Conservation (phyloP, 2,113 vertebrate genomes). For the Murina feae region DNA sequence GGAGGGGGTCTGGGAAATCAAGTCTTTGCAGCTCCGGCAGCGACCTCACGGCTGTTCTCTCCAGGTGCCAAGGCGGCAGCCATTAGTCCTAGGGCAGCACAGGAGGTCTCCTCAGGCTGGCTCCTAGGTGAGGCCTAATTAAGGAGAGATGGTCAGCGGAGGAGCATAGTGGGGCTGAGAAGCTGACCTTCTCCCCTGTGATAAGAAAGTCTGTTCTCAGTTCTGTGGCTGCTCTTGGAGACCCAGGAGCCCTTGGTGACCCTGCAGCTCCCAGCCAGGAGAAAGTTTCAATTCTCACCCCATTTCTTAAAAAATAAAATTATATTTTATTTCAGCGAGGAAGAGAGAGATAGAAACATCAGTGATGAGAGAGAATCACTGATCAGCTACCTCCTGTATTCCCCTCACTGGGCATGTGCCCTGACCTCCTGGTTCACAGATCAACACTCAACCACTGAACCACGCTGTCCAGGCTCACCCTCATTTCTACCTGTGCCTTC, state of each 20-base stretch:
- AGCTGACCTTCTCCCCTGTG: not conserved
- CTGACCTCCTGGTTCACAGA: no score
- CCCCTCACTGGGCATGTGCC: no score
- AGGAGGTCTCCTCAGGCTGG: slow-evolving; percentile 23
- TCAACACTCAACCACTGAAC: no score
- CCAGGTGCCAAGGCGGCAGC: slow-evolving; percentile 4
- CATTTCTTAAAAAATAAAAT: not conserved
- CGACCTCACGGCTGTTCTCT: not conserved
- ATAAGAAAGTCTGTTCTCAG: not conserved
- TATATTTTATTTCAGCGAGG: no score
- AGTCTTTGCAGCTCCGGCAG: not conserved
- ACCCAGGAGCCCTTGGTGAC: not conserved
- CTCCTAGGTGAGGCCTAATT: not conserved
- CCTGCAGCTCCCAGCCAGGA: not conserved
- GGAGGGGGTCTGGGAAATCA: not conserved
- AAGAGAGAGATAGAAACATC: no score
- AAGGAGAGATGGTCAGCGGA: slow-evolving; percentile 5
- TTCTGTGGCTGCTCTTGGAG: not conserved
- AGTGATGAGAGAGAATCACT: no score
- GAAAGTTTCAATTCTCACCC: not conserved
- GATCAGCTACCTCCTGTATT: no score
- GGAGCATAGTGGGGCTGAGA: not conserved
- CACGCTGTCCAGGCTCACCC: not conserved
- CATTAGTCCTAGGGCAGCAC: slow-evolving; percentile 65
- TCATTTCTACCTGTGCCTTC: not conserved